Evolutionary conservation across 2,113 vertebrate genomes (phyloP).

Genomic region (Megaleporinus macrocephalus): DNA sequence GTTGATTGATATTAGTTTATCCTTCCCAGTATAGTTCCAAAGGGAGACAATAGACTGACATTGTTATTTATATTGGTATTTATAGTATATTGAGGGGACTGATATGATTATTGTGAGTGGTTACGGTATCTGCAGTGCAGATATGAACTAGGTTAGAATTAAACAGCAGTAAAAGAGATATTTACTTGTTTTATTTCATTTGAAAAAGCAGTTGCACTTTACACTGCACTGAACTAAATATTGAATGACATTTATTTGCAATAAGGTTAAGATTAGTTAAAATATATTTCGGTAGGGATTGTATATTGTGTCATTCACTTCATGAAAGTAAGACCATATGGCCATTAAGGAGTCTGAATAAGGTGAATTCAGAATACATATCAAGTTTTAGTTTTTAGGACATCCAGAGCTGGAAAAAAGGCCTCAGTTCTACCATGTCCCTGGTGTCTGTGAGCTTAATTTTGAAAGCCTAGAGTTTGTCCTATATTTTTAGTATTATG

Average conservation of each 20-base stretch:
- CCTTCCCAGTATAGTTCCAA: not conserved
- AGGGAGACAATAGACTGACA: not conserved
- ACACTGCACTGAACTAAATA: too few relatives aligned
- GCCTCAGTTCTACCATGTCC: conserved; percentile 56
- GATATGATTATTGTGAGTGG: not conserved
- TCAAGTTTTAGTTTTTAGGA: not conserved
- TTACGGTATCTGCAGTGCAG: not conserved
- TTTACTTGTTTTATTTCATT: too few relatives aligned
- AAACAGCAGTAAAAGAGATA: too few relatives aligned
- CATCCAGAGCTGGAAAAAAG: conserved; percentile 73
- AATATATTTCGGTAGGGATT: not conserved
- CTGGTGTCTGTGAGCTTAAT: conserved; percentile 63
- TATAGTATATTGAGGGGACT: not conserved
- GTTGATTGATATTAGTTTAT: not conserved
- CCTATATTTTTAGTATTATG: conserved; percentile 84
- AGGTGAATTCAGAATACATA: not conserved
- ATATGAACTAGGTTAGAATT: too few relatives aligned
- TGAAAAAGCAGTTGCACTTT: too few relatives aligned
- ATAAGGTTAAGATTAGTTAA: too few relatives aligned
- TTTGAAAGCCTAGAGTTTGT: conserved; percentile 68
- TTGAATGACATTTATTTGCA: too few relatives aligned
- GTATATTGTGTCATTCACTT: not conserved
- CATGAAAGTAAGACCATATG: not conserved
- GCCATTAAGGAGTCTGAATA: not conserved
- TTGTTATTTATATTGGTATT: not conserved